Evolutionary conservation across 2,888 invertebrate genomes (phyloP), one percentile per base, ranked within the genome.

Genomic region (Strigamia transsilvanica): DNA sequence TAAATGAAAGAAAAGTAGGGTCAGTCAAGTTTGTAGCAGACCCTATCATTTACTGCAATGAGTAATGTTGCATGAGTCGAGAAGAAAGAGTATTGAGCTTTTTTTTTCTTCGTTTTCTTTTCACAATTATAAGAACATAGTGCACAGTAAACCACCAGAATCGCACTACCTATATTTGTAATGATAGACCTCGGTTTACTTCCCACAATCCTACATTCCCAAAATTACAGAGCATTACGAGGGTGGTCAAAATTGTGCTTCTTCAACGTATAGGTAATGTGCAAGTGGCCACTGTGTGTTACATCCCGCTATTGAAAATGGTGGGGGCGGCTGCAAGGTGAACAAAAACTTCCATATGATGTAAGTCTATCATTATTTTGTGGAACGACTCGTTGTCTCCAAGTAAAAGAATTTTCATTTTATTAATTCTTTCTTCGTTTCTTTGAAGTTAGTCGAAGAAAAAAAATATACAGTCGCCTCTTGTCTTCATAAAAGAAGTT

Each of bases 341-440:
- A 23, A 23, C 61, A 61, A 23, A 61, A 61, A 61, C 61, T 61
- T 61, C 61, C 12, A 61, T 61, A 61, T 21, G 61, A 10, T 61
- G 23, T 21, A 21, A 61, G 61, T 18, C 61, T 61, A 61, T 61
- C 61, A 61, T 61, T 61, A 61, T 61, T 61, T 61, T 61, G 10
- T 61, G 61, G 61, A 61, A 61, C 46, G 46, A 46, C 46, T 46
- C n/a, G 46, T 46, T 61, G 18, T 61, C 61, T 61, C 18, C 61
- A 61, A 61, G 23, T 61, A 61, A 61, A 61, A 61, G 61, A 61
- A 61, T 61, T 61, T 61, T 61, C 61, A 61, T 61, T 61, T 23
- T 61, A 61, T 61, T 61, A 61, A 61, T 61, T 61, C 46, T 46
- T 46, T 46, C 46, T 46, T 46, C 46, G 46, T 61, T 21, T 61